Conservation (phyloP, 2,113 vertebrate genomes). For the Acanthochromis polyacanthus region DNA sequence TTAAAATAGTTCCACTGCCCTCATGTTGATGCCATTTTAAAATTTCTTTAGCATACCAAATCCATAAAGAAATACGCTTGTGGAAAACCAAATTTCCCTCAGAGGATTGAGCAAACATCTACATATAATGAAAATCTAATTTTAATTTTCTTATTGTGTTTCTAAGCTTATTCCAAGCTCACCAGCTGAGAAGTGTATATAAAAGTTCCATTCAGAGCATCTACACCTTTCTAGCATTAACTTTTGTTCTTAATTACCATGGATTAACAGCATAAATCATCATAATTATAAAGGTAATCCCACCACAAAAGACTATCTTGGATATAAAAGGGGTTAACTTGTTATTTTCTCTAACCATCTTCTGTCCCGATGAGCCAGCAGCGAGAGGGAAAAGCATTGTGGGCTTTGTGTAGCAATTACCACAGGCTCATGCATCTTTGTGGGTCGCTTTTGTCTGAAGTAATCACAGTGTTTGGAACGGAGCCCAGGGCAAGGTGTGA, state of each 20-base stretch:
- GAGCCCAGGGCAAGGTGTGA: constrained; percentile 50
- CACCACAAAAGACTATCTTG: constrained; percentile 21
- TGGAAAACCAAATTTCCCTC: constrained; percentile 21
- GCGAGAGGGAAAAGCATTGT: constrained; percentile 16
- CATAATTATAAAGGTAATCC: constrained; percentile 26
- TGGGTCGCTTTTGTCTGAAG: constrained; percentile 32
- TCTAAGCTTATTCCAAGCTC: constrained; percentile 6
- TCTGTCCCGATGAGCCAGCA: background rate
- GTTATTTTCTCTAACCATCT: constrained; percentile 23
- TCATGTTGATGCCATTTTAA: constrained; percentile 32
- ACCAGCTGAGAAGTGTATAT: no score
- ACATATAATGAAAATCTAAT: constrained; percentile 2
- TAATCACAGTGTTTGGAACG: constrained; percentile 48
- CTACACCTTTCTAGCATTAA: background rate
- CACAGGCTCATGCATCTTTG: constrained; percentile 19
- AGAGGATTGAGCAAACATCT: constrained; percentile 9
- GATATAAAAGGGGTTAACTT: constrained; percentile 28
- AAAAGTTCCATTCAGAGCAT: background rate
- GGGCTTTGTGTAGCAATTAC: constrained; percentile 38
- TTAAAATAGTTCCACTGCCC: constrained; percentile 41
- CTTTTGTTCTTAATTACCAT: constrained; percentile 12
- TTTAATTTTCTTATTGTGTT: constrained; percentile 1
- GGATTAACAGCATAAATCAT: background rate
- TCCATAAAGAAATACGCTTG: constrained; percentile 10
- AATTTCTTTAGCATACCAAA: background rate